These are phyloP conservation scores for Entomyzon cyanotis DNA, from an alignment of 2,113 vertebrate genomes.

Conservation along the genomic window DNA sequence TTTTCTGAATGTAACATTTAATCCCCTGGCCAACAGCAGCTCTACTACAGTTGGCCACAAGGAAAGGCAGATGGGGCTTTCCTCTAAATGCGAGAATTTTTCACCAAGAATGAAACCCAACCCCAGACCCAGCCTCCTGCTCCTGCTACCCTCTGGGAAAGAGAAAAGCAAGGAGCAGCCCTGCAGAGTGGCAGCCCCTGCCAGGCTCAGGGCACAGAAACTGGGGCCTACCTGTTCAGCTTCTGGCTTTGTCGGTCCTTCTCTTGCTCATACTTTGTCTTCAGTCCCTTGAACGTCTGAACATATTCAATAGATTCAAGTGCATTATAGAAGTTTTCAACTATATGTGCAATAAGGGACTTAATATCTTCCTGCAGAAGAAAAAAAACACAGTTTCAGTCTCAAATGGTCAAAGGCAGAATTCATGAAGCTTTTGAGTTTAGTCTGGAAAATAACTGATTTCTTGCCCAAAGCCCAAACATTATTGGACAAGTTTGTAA, in stretches of 20 bases:
- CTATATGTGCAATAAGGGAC: conserved; percentile 96
- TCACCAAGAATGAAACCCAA: neutral
- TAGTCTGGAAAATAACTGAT: neutral
- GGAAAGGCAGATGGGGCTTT: neutral
- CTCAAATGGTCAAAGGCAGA: neutral
- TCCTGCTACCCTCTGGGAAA: neutral
- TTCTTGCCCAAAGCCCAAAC: neutral
- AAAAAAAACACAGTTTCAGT: conserved; percentile 41
- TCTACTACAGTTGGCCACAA: neutral
- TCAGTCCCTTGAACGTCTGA: conserved; percentile 98
- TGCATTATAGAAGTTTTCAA: conserved; percentile 98
- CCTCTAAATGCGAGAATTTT: neutral
- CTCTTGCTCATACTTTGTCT: conserved; percentile 96
- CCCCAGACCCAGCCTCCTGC: neutral
- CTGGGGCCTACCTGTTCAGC: conserved; percentile 84
- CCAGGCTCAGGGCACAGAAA: neutral
- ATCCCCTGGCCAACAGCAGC: neutral
- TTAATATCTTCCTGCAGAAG: conserved; percentile 92
- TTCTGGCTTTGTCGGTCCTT: conserved; percentile 94
- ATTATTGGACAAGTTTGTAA: neutral
- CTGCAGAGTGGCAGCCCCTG: neutral
- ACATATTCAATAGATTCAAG: conserved; percentile 98
- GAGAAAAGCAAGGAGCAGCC: neutral
- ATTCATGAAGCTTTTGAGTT: neutral
- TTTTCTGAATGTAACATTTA: neutral